A percentile compares a stretch with the other conserved stretches of the same genome.
Evolutionary conservation across 1,140 invertebrate species (phyloP).

Genomic region (Drosophila elegans): DNA sequence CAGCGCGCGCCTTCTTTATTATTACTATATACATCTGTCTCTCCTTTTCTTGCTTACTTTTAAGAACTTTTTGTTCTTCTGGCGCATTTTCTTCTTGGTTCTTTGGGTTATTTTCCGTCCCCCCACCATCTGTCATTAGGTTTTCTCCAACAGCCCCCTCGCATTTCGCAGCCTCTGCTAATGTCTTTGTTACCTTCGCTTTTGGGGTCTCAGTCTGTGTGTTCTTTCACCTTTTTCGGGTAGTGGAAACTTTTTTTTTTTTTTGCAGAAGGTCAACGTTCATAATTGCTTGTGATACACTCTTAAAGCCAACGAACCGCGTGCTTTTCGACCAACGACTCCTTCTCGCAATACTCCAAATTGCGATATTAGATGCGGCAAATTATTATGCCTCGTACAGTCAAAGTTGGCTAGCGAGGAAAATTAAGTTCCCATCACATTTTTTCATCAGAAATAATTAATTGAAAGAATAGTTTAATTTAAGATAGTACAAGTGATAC

Average conservation of each 20-base stretch:
- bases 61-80: conserved; percentile 43
- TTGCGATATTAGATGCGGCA: conserved; percentile 52
- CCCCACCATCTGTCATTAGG: conserved; percentile 8
- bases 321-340: conserved; percentile 14
- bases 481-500: background rate
- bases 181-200: conserved; percentile 42
- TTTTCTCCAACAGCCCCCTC: background rate
- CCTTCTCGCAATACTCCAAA: conserved; percentile 9
- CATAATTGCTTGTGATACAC: conserved; percentile 63
- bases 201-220: conserved; percentile 23
- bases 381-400: conserved; percentile 31
- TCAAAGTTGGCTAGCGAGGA: conserved; percentile 4
- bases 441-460: background rate
- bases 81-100: conserved; percentile 33
- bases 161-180: conserved; percentile 13
- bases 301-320: conserved; percentile 51
- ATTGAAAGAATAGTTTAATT: background rate
- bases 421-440: background rate
- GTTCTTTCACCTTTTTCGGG: conserved; percentile 45
- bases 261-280: conserved; percentile 73
- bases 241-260: conserved; percentile 70
- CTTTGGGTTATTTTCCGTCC: background rate
- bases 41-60: conserved; percentile 54
- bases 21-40: conserved; percentile 18
- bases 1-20: conserved; percentile 36